Conservation (phyloP, 2,888 invertebrate species). For the Meloe dianella region DNA sequence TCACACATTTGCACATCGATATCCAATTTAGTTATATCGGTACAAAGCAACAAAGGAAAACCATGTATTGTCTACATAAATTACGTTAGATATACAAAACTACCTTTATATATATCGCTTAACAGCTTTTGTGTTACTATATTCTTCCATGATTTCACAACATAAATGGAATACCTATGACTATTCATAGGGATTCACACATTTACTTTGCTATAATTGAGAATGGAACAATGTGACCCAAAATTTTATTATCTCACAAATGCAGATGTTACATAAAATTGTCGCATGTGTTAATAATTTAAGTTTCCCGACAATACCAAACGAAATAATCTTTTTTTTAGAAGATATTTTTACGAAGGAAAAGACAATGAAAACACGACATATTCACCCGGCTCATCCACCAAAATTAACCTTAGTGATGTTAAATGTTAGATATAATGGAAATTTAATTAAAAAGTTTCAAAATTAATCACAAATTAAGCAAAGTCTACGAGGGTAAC, state of each 20-base stretch:
- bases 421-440: neutral
- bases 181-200: neutral
- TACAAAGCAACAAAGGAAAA: conserved; percentile 30
- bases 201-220: neutral
- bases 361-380: neutral
- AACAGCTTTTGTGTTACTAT: neutral
- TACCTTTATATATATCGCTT: neutral
- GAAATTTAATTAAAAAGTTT: neutral
- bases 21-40: conserved; percentile 42
- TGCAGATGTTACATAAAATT: neutral
- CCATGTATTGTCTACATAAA: conserved; percentile 40
- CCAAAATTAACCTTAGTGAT: neutral
- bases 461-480: neutral
- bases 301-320: neutral
- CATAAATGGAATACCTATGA: neutral
- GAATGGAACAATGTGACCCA: conserved; percentile 3
- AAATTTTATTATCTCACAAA: conserved; percentile 1
- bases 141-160: neutral
- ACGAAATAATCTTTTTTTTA: neutral
- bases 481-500: neutral
- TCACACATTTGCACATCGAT: conserved; percentile 42
- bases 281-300: neutral
- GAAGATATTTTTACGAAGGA: neutral
- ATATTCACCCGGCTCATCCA: neutral
- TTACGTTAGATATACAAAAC: conserved; percentile 20